These are phyloP conservation scores for Lysandra bellargus DNA, from an alignment of 2,888 invertebrate genomes.

Conservation along the genomic window DNA sequence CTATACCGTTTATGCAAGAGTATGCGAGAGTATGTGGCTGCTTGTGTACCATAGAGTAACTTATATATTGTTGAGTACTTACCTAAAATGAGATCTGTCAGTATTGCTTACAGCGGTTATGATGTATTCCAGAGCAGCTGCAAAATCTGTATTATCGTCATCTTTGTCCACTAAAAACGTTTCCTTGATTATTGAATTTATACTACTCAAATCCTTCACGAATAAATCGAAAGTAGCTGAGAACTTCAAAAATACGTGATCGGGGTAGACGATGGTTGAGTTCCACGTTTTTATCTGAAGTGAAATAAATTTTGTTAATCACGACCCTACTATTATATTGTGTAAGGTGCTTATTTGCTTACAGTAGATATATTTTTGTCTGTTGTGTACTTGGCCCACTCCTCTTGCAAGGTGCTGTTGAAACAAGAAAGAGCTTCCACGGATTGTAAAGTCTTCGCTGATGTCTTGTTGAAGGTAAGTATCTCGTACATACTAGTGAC, in stretches of 20 bases:
- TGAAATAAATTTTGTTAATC: not conserved
- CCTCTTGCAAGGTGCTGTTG: constrained; percentile 57
- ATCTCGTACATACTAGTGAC: constrained; percentile 55
- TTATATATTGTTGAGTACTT: constrained; percentile 31
- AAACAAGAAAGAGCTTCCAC: constrained; percentile 74
- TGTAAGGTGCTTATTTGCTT: constrained; percentile 44
- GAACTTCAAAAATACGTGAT: constrained; percentile 64
- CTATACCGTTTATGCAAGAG: not conserved
- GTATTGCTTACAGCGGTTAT: constrained; percentile 49
- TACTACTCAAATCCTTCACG: constrained; percentile 52
- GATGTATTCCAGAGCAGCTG: constrained; percentile 55
- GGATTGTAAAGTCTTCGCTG: constrained; percentile 60
- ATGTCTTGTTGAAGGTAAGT: constrained; percentile 51
- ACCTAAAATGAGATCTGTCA: constrained; percentile 55
- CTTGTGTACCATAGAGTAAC: no score
- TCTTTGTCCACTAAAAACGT: constrained; percentile 19
- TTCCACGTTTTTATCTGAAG: constrained; percentile 48
- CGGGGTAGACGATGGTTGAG: constrained; percentile 49
- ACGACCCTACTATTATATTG: not conserved
- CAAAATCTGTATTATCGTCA: constrained; percentile 46
- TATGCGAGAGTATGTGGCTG: not conserved
- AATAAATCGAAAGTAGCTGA: constrained; percentile 59
- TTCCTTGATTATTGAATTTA: constrained; percentile 48
- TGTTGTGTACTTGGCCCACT: constrained; percentile 66
- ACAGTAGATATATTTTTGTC: constrained; percentile 52